A percentile compares a stretch with the other conserved stretches of the same genome.
Conservation (phyloP, 2,888 invertebrate species). For the Rhamphomyia laevipes region DNA sequence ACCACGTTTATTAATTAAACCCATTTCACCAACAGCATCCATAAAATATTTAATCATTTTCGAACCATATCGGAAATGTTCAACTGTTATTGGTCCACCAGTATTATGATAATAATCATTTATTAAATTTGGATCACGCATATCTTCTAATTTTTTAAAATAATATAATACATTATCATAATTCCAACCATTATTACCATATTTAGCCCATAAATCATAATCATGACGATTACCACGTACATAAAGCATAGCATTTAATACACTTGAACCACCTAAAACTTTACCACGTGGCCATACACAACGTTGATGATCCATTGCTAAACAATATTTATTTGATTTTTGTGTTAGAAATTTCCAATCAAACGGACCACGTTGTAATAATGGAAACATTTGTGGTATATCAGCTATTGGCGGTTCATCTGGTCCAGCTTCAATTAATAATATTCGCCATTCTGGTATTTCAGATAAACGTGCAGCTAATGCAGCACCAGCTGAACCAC, state of each 20-base stretch:
- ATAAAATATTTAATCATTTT: conserved; percentile 58
- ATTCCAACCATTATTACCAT: conserved; percentile 70
- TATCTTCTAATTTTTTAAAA: conserved; percentile 70
- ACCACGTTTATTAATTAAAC: conserved; percentile 45
- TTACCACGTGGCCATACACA: conserved; percentile 73
- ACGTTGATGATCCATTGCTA: conserved; percentile 49
- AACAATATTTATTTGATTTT: conserved; percentile 54
- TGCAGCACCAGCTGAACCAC: conserved; percentile 71
- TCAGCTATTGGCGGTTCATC: conserved; percentile 63
- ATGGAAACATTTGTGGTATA: conserved; percentile 57
- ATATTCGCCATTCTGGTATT: conserved; percentile 54
- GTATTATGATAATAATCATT: conserved; percentile 53
- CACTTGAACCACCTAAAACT: conserved; percentile 69
- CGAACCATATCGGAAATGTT: conserved; percentile 57
- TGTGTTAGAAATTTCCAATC: conserved; percentile 78
- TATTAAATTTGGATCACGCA: conserved; percentile 49
- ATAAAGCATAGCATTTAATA: conserved; percentile 83
- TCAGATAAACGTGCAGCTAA: conserved; percentile 68
- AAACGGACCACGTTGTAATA: conserved; percentile 57
- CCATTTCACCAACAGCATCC: conserved; percentile 54
- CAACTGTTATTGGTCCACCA: conserved; percentile 62
- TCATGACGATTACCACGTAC: conserved; percentile 72
- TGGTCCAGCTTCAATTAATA: conserved; percentile 69
- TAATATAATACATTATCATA: conserved; percentile 62
- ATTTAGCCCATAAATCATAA: conserved; percentile 71